A percentile compares a stretch with the other conserved stretches of the same genome.
Conservation (phyloP, 2,888 invertebrate species). For the Osedax frankpressi region DNA sequence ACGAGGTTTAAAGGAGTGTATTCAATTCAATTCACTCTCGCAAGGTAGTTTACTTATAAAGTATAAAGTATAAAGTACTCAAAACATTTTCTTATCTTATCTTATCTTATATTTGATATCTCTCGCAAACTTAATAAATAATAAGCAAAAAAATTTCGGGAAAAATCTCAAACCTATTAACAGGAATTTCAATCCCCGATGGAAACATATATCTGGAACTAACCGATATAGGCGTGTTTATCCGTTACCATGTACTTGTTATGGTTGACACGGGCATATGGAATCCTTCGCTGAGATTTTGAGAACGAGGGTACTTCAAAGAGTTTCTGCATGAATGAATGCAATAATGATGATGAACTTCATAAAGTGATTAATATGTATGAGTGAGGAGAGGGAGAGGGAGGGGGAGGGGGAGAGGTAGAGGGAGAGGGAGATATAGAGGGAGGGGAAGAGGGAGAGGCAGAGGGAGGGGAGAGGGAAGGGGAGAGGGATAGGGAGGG, state of each 20-base stretch:
- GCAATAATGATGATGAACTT: too few species aligned
- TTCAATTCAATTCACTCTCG: too few species aligned
- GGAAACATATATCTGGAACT: conserved; percentile 5
- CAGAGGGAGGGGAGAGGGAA: not conserved
- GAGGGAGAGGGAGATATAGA: not conserved
- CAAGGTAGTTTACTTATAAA: too few species aligned
- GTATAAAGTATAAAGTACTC: too few species aligned
- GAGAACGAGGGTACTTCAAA: conserved; percentile 68
- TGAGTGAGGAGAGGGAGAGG: not conserved
- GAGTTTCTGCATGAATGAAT: conserved; percentile 60
- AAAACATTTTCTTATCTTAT: too few species aligned
- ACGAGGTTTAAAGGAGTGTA: too few species aligned
- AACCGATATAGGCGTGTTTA: conserved; percentile 74
- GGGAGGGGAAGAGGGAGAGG: not conserved
- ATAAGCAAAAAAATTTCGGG: too few species aligned
- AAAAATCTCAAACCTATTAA: too few species aligned
- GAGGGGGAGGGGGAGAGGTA: not conserved
- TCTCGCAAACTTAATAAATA: too few species aligned
- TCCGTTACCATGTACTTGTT: conserved; percentile 99
- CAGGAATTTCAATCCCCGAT: not conserved
- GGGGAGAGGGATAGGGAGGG: conserved; percentile 19
- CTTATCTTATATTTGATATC: too few species aligned
- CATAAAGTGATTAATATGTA: too few species aligned
- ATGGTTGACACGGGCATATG: conserved; percentile 81
- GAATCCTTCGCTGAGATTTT: conserved; percentile 67